Conservation (phyloP, 2,797 vertebrate species). For the Premnoplex brunnescens region DNA sequence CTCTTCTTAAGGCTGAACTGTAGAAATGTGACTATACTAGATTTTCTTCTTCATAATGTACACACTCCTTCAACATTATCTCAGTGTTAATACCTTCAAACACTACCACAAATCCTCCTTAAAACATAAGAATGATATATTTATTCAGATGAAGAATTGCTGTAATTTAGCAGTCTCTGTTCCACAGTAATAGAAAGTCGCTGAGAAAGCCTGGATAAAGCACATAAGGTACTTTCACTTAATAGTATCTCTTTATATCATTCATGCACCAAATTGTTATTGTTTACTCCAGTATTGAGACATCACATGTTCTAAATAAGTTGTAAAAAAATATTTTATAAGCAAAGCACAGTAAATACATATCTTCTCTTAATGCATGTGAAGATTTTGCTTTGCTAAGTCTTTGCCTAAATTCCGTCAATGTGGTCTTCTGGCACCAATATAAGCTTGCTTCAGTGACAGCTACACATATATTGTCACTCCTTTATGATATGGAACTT, state of each 20-base stretch:
- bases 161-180: background rate
- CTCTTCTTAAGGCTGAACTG: background rate
- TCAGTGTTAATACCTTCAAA: background rate
- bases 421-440: background rate
- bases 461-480: background rate
- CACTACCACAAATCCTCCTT: background rate
- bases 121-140: background rate
- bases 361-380: background rate
- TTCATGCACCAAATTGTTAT: background rate
- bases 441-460: background rate
- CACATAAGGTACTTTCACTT: background rate
- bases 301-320: background rate
- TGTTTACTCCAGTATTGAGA: background rate
- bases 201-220: background rate
- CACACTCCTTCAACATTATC: background rate
- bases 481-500: background rate
- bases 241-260: background rate
- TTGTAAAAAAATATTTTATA: background rate
- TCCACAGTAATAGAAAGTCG: background rate
- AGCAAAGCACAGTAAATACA: background rate
- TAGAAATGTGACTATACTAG: background rate
- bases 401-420: background rate
- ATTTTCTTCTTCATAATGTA: background rate
- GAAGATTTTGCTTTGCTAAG: background rate
- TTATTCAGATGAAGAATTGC: background rate